Percentiles rank a stretch among this genome's conserved stretches.
Evolutionary conservation across 2,797 vertebrate species (phyloP).

Genomic region (Falco novaeseelandiae): DNA sequence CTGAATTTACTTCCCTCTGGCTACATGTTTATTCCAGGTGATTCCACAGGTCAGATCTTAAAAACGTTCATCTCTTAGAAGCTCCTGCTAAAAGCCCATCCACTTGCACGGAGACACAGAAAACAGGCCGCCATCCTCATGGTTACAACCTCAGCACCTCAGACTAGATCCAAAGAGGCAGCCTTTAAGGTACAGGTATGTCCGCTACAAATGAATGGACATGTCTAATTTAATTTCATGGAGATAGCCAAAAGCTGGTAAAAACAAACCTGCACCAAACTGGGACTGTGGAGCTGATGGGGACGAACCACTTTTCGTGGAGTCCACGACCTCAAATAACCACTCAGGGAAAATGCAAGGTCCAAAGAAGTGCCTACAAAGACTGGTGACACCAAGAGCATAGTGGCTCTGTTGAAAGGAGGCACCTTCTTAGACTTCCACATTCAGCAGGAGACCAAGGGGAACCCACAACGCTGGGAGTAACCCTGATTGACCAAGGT

Average conservation of each 20-base stretch:
- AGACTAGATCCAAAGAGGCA: not conserved
- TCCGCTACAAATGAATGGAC: not conserved
- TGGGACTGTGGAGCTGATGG: not conserved
- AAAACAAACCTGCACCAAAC: not conserved
- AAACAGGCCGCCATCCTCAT: not conserved
- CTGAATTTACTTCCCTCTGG: not conserved
- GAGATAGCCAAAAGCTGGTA: not conserved
- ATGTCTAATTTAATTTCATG: not conserved
- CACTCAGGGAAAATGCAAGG: not conserved
- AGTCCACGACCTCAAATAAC: not conserved
- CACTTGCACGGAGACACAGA: not conserved
- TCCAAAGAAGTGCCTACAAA: not conserved
- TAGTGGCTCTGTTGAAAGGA: not conserved
- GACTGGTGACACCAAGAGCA: fast-evolving
- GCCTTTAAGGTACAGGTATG: not conserved
- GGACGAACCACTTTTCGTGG: not conserved
- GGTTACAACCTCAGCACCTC: not conserved
- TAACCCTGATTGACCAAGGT: not conserved
- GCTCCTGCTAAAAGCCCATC: not conserved
- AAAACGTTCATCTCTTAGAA: not conserved
- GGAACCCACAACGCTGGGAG: not conserved
- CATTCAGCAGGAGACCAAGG: not conserved
- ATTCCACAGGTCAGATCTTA: not conserved
- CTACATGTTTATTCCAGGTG: not conserved
- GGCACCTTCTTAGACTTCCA: not conserved